Evolutionary conservation across 1,140 invertebrate species (phyloP).

Genomic region (Rhopalosiphum padi): DNA sequence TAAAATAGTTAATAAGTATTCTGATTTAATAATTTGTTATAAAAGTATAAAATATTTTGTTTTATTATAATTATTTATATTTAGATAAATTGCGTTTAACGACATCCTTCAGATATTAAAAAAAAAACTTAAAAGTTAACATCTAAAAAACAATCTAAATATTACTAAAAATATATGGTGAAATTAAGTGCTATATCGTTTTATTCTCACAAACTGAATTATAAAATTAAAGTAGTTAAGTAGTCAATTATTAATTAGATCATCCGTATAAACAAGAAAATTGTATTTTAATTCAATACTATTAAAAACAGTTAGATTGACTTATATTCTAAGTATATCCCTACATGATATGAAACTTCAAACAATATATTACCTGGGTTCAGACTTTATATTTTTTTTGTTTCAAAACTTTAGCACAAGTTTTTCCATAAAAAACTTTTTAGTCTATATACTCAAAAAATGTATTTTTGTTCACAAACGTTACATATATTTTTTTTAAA

Average conservation of each 20-base stretch:
- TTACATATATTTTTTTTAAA: neutral
- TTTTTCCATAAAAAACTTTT: slow-evolving; percentile 19
- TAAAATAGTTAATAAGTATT: neutral
- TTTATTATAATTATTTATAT: neutral
- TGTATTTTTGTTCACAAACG: slow-evolving; percentile 5
- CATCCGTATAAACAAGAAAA: neutral
- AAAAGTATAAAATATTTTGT: neutral
- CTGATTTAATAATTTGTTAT: too few species aligned
- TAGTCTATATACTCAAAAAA: neutral
- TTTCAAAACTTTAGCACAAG: neutral
- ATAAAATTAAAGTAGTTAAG: neutral
- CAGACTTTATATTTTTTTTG: neutral
- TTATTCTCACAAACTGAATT: neutral
- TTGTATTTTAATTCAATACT: neutral
- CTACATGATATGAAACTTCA: neutral
- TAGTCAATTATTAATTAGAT: neutral
- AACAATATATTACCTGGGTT: neutral
- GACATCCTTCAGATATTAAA: neutral
- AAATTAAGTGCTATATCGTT: neutral
- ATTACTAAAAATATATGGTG: neutral
- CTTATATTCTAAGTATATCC: neutral
- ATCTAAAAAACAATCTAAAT: neutral
- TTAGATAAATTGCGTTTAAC: neutral
- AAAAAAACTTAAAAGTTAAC: too few species aligned
- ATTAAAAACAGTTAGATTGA: neutral